Conservation (phyloP, 2,113 vertebrate species). For the Anhinga rufa region DNA sequence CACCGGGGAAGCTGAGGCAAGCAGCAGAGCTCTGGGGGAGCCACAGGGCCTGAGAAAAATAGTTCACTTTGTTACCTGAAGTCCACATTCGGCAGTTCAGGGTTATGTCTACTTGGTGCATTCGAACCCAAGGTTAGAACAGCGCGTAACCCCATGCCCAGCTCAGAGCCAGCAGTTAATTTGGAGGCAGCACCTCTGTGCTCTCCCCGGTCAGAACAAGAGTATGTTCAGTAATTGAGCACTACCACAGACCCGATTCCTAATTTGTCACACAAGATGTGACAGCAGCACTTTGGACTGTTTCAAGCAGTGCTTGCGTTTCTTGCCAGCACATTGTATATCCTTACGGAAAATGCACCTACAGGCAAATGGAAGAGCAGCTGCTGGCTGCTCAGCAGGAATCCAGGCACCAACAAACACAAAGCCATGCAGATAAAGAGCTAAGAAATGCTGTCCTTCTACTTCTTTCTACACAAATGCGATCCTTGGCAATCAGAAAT, state of each 20-base stretch:
- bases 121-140: neutral
- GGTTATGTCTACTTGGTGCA: neutral
- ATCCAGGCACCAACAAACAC: neutral
- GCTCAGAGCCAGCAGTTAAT: neutral
- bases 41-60: neutral
- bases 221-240: accelerated
- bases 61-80: neutral
- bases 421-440: neutral
- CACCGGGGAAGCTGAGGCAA: neutral
- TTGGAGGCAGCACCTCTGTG: neutral
- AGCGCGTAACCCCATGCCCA: neutral
- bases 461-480: neutral
- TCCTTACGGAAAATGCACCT: neutral
- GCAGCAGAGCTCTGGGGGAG: neutral
- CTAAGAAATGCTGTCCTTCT: neutral
- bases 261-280: neutral
- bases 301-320: neutral
- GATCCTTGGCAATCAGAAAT: neutral
- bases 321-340: neutral
- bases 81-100: neutral
- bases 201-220: neutral
- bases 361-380: neutral
- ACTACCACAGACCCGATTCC: neutral
- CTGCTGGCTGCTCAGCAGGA: neutral
- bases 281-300: neutral